These are phyloP conservation scores for Phrynocephalus versicolor DNA, from an alignment of 2,113 vertebrate species.

Conservation along the genomic window DNA sequence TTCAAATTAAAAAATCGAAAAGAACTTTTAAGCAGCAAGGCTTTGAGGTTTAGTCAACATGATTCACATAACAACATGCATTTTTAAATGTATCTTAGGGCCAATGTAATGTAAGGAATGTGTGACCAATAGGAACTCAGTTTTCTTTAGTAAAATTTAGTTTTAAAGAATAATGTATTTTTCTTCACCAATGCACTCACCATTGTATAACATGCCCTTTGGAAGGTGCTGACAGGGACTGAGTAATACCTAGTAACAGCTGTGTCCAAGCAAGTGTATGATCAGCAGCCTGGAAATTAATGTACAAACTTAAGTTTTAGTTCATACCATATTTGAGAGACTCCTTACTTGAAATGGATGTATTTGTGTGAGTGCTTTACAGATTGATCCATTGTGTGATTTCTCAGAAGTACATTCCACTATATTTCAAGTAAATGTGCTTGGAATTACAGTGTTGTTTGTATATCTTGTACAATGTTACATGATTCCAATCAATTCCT, in stretches of 20 bases:
- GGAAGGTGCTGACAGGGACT: neutral
- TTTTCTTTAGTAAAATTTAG: neutral
- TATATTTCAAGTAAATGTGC: neutral
- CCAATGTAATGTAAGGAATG: neutral
- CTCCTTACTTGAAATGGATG: constrained; percentile 42
- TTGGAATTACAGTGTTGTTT: constrained; percentile 3
- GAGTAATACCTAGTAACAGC: too few relatives aligned
- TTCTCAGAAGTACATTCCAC: neutral
- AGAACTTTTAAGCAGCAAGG: neutral
- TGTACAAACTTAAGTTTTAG: constrained; percentile 2
- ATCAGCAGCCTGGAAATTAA: neutral
- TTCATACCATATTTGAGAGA: constrained; percentile 21
- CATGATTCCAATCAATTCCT: constrained; percentile 25
- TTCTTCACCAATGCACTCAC: neutral
- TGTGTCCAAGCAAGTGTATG: neutral
- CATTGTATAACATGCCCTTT: neutral
- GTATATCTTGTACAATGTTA: constrained; percentile 11
- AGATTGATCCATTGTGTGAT: neutral
- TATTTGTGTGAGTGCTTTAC: constrained; percentile 14
- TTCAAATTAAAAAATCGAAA: neutral
- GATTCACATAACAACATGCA: neutral
- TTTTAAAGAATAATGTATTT: neutral
- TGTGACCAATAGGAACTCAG: too few relatives aligned
- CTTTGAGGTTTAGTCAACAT: neutral
- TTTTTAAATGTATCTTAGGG: neutral